A percentile compares a stretch with the other conserved stretches of the same genome.
Evolutionary conservation across 2,797 vertebrate genomes (phyloP).

Genomic region (Gymnopithys bicolor): DNA sequence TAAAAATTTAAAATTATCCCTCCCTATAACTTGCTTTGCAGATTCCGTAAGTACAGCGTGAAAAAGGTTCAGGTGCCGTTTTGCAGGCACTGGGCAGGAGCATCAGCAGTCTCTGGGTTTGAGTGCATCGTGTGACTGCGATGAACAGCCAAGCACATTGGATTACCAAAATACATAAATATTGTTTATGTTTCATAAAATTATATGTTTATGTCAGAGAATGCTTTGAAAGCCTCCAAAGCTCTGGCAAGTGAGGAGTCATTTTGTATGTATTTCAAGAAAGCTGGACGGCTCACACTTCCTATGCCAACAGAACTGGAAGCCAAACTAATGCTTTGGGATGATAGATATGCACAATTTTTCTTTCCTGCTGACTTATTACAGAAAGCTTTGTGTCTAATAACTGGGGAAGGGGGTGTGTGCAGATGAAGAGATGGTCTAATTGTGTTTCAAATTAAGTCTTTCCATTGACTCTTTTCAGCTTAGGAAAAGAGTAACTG

Average conservation of each 20-base stretch:
- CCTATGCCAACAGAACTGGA: slow-evolving; percentile 1
- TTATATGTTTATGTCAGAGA: not conserved
- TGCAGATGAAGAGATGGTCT: not conserved
- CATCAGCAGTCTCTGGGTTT: not conserved
- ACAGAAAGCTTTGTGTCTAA: slow-evolving; percentile 1
- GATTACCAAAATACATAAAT: not conserved
- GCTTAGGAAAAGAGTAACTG: not conserved
- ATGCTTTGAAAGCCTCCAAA: slow-evolving; percentile 35
- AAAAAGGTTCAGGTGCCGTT: not conserved
- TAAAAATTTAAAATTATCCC: not conserved
- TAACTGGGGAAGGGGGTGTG: not conserved
- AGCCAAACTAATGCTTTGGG: slow-evolving; percentile 5
- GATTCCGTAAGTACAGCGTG: not conserved
- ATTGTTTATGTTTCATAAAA: not conserved
- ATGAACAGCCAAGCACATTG: not conserved
- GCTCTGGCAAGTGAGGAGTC: not conserved
- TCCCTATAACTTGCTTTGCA: not conserved
- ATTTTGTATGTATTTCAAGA: slow-evolving; percentile 10
- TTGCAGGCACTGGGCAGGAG: not conserved
- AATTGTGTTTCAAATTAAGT: slow-evolving; percentile 17
- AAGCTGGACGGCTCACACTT: slow-evolving; percentile 8
- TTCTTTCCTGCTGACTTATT: not conserved
- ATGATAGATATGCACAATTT: not conserved
- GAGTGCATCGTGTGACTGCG: not conserved
- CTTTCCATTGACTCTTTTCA: slow-evolving; percentile 17